These are phyloP conservation scores for Callospermophilus lateralis DNA, from an alignment of 2,113 vertebrate species.

Conservation along the genomic window DNA sequence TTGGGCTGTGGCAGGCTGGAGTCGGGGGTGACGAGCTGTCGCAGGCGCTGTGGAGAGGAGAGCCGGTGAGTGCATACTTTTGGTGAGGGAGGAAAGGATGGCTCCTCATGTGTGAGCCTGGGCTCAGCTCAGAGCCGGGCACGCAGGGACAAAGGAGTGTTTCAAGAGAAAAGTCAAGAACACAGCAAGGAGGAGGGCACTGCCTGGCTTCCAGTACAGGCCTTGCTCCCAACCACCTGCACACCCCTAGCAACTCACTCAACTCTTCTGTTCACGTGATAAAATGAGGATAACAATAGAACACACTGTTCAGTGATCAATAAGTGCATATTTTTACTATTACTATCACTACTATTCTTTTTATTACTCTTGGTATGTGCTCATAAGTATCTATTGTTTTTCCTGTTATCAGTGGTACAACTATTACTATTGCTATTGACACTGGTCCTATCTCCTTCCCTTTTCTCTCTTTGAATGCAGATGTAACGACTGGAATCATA, in stretches of 20 bases:
- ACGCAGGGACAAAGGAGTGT: no score
- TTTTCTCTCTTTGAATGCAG: neutral
- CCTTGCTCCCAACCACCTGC: neutral
- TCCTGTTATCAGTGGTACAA: neutral
- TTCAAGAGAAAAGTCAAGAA: neutral
- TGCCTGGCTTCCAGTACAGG: neutral
- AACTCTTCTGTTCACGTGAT: neutral
- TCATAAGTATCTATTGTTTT: neutral
- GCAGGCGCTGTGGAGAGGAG: constrained; percentile 84
- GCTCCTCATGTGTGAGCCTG: neutral
- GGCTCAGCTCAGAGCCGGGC: neutral
- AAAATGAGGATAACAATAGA: neutral
- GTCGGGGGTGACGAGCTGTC: constrained; percentile 84
- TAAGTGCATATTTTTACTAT: neutral
- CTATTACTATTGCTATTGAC: neutral
- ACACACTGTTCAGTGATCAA: neutral
- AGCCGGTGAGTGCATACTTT: constrained; percentile 10
- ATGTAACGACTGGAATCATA: neutral
- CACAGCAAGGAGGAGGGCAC: fast-evolving
- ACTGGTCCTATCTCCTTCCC: neutral
- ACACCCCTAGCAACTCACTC: neutral
- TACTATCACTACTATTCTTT: neutral
- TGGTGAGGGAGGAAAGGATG: neutral
- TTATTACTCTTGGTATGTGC: neutral
- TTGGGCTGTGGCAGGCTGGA: constrained; percentile 86